Evolutionary conservation across 2,888 invertebrate genomes (phyloP), one percentile per base, ranked within the genome.

Genomic region (Diachrysia chrysitis): DNA sequence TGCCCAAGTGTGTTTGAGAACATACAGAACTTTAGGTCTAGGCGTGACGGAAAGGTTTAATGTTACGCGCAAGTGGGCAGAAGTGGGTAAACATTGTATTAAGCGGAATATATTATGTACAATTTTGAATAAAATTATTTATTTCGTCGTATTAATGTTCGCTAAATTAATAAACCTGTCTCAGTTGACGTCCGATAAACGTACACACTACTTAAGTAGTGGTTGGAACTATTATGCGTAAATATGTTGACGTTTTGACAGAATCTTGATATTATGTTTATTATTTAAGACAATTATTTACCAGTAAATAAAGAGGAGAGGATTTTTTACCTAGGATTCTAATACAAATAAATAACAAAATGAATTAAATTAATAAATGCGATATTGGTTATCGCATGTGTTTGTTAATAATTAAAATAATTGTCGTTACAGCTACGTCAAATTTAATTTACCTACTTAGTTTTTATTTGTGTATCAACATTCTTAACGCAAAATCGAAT

Each of bases 71-170:
- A 68, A 72, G 73, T 76, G 55, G 51, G 72, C 46, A 74, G 77
- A 68, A 68, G 68, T 68, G 16, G 46, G 51, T 54, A 77, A 77
- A 77, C 32, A 60, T 66, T 66, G 64, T 75, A 55, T 75, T 68
- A 68, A 58, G 9, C 58, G 55, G 53, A 77, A 77, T 75, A 72
- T 74, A 64, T 73, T 73, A 55, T 53, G 32, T 73, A 64, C 64
- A 54, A 62, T 73, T 56, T 76, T 72, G 63, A 56, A 55, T 54
- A 72, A 73, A 25, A 61, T 73, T 63, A 75, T 73, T 77, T 77
- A 75, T 75, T 59, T 25, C 29, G 21, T 17, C 46, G 73, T 62
- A 59, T 55, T 58, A 48, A 25, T 14, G 46, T 60, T 46, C 62
- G 42, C 54, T 32, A 55, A 71, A 76, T 60, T 60, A 67, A 71